Evolutionary conservation across 2,113 vertebrate species (phyloP).

Genomic region (Heteronetta atricapilla): DNA sequence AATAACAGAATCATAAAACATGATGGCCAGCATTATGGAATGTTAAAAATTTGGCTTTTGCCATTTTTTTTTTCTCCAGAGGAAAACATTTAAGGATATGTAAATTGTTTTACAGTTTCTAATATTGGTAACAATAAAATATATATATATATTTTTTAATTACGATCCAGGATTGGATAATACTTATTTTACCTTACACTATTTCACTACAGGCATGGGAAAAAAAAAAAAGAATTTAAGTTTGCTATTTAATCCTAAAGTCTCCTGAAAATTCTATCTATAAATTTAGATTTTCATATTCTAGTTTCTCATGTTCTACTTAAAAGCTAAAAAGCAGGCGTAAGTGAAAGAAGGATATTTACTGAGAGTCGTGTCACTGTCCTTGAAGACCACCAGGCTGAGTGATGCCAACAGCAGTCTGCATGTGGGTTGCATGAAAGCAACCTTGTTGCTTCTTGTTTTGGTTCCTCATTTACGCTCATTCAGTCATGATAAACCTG

Average conservation of each 20-base stretch:
- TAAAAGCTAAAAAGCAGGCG: neutral
- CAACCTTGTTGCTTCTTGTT: neutral
- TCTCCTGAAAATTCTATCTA: neutral
- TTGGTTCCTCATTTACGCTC: neutral
- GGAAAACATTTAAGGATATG: neutral
- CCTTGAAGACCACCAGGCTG: fast-evolving
- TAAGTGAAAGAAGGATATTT: neutral
- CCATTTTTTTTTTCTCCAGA: neutral
- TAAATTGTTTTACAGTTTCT: neutral
- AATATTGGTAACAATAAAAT: neutral
- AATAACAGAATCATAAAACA: neutral
- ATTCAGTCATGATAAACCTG: neutral
- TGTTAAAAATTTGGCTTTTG: neutral
- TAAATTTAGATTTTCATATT: neutral
- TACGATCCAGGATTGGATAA: neutral
- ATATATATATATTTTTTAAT: neutral
- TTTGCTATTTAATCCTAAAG: neutral
- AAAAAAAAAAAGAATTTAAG: neutral
- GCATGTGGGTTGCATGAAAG: neutral
- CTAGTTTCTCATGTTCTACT: neutral
- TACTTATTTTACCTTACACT: neutral
- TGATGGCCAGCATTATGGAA: neutral
- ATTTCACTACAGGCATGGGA: neutral
- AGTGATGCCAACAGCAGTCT: neutral
- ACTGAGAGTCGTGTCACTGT: neutral